phyloP scores from a whole-genome alignment of 2,888 invertebrate genomes.

The Netelia inedita region DNA sequence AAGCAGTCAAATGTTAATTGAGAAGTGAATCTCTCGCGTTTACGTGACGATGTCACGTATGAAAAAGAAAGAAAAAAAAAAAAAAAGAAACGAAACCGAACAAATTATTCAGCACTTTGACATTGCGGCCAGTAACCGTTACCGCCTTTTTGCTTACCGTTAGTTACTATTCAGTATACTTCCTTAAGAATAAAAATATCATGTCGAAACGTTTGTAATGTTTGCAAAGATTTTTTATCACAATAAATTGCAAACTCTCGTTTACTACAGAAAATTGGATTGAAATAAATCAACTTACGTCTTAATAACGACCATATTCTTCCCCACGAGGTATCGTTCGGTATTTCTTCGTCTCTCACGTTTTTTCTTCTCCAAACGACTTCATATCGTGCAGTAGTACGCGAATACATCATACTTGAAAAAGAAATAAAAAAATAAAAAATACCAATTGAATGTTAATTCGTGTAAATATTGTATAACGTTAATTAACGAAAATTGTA shows the following conservation, averaged over 20 bases:
- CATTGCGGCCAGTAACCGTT: constrained; percentile 82
- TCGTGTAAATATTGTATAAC: constrained; percentile 83
- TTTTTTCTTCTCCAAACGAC: constrained; percentile 24
- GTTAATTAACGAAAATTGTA: constrained; percentile 76
- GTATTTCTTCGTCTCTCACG: constrained; percentile 12
- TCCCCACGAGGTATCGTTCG: not conserved
- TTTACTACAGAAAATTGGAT: not conserved
- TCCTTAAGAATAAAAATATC: constrained; percentile 19
- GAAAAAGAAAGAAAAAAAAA: constrained; percentile 42
- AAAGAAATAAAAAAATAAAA: constrained; percentile 41
- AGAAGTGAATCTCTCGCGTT: constrained; percentile 32
- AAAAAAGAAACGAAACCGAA: constrained; percentile 65
- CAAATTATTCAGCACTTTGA: constrained; percentile 72
- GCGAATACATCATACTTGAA: constrained; percentile 51
- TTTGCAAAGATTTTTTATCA: constrained; percentile 3
- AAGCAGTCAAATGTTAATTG: constrained; percentile 22
- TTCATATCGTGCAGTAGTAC: constrained; percentile 32
- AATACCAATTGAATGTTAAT: constrained; percentile 77
- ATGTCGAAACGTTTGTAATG: not conserved
- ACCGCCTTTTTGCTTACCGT: constrained; percentile 57
- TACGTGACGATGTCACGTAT: constrained; percentile 72
- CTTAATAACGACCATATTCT: not conserved
- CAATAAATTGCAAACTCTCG: not conserved
- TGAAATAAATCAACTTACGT: not conserved
- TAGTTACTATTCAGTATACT: constrained; percentile 20